A percentile compares a stretch with the other conserved stretches of the same genome.
These are phyloP conservation scores for Macropodus opercularis DNA, from an alignment of 2,797 vertebrate species.

Conservation along the genomic window DNA sequence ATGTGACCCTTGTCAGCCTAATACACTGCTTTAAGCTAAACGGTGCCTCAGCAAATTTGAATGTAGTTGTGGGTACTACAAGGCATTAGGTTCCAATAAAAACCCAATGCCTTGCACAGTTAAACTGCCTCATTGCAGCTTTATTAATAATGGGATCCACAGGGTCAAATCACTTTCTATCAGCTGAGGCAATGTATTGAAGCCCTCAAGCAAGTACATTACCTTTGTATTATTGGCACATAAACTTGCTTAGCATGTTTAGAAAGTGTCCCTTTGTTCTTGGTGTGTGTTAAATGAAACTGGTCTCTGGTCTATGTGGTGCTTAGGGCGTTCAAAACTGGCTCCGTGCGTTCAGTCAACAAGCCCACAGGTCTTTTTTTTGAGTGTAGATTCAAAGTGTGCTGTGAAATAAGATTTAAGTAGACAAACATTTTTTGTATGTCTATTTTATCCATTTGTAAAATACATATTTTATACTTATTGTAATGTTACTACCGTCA, in stretches of 20 bases:
- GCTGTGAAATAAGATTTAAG: not conserved
- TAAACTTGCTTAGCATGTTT: slow-evolving; percentile 59
- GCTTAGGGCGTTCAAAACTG: slow-evolving; percentile 68
- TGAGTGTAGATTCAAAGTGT: slow-evolving; percentile 1
- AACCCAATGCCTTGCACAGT: not conserved
- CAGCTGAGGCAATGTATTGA: slow-evolving; percentile 30
- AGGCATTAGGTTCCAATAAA: slow-evolving; percentile 6
- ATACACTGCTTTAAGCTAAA: slow-evolving; percentile 55
- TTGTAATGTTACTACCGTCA: not conserved
- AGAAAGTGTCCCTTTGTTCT: slow-evolving; percentile 24
- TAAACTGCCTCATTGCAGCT: not conserved
- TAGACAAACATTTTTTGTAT: not conserved
- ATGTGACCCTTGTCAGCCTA: slow-evolving; percentile 35
- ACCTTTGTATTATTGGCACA: slow-evolving; percentile 30
- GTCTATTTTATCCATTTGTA: not conserved
- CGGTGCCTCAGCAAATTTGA: slow-evolving; percentile 18
- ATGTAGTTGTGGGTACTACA: not conserved
- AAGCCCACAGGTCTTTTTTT: slow-evolving; percentile 38
- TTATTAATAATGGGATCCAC: not conserved
- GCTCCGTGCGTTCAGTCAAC: slow-evolving; percentile 53
- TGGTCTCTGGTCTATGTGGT: slow-evolving; percentile 27
- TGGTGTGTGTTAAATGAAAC: slow-evolving; percentile 23
- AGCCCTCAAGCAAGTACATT: slow-evolving; percentile 43
- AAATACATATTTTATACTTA: not conserved
- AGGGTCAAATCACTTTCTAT: slow-evolving; percentile 30